Percentiles rank a stretch among this genome's conserved stretches.
Evolutionary conservation across 2,797 vertebrate species (phyloP).

Genomic region (Antrozous pallidus): DNA sequence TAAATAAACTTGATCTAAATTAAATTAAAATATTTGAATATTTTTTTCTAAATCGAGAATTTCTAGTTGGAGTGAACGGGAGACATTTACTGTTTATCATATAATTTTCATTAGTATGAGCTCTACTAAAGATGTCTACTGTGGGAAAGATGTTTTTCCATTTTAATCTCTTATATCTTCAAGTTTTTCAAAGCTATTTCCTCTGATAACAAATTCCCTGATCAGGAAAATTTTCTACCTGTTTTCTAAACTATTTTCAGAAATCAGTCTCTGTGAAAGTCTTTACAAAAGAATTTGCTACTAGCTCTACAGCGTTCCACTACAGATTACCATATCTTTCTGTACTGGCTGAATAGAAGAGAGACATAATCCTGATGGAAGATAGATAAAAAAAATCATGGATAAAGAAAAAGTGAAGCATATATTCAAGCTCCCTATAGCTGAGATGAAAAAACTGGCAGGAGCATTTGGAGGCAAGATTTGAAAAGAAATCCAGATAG

Average conservation of each 20-base stretch:
- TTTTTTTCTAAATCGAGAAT: background rate
- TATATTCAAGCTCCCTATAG: background rate
- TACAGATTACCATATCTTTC: background rate
- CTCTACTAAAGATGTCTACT: background rate
- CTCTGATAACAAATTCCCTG: background rate
- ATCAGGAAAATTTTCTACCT: background rate
- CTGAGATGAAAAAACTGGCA: background rate
- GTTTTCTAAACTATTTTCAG: background rate
- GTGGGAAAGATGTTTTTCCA: background rate
- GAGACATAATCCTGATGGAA: background rate
- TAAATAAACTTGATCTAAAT: background rate
- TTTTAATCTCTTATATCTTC: background rate
- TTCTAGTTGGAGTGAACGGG: background rate
- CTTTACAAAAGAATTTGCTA: background rate
- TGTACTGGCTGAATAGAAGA: background rate
- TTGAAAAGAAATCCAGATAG: background rate
- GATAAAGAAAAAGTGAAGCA: slow-evolving; percentile 22
- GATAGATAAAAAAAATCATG: background rate
- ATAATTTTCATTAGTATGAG: background rate
- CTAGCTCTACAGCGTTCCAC: background rate
- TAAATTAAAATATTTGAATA: background rate
- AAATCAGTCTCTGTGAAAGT: background rate
- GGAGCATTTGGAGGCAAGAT: background rate
- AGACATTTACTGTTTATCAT: background rate
- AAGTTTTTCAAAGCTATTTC: slow-evolving; percentile 9